Base-by-base conservation (phyloP, 30 jellyfish, hydroid and myxozoan genomes). In the Mastigias papua region DNA sequence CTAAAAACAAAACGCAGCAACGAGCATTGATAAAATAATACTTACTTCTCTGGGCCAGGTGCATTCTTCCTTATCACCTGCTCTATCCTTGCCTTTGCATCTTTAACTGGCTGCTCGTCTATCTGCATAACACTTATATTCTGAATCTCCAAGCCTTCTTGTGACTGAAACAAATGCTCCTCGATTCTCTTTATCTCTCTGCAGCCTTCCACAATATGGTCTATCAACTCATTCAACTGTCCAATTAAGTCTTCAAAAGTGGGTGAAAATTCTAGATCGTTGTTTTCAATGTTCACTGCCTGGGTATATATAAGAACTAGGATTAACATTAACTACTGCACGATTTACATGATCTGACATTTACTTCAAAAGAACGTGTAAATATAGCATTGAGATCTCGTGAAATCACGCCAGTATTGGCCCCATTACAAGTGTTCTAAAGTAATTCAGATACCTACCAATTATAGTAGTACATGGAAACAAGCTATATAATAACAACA, bases 31-130 rank as follows among this genome's bases (percentile, higher is more conserved):
- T 15, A 34, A 25, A 54, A 48, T 16, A 54, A n/a, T 25, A 42
- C 73, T 32, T 34, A 87, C 96, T 71, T 79, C 54, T 87, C 81
- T 23, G 96, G 96, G 17, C 96, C 90, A 22, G 77, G 68, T 2
- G 86, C 67, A 51, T 87, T 87, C 63, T 75, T 76, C 50, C 90
- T 46, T 35, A 87, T 69, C 11, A 87, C 86, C 21, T 76, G 34
- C 51, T 63, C 86, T 1, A 87, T 67, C 32, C 82, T 46, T 4
- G 28, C 4, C 51, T 87, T 87, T 4, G 90, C 87, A 7, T 66
- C 86, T 27, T 49, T 42, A 32, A 87, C 90, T 19, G 90, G 90
- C 61, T 76, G 74, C 49, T 87, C 96, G 10, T 71, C 34, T 37
- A 37, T 48, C 76, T 76, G 85, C 96, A 87, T 87, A 30, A 69